These are phyloP conservation scores for Chrysocyon brachyurus DNA, from an alignment of 2,797 vertebrate species.

Conservation along the genomic window DNA sequence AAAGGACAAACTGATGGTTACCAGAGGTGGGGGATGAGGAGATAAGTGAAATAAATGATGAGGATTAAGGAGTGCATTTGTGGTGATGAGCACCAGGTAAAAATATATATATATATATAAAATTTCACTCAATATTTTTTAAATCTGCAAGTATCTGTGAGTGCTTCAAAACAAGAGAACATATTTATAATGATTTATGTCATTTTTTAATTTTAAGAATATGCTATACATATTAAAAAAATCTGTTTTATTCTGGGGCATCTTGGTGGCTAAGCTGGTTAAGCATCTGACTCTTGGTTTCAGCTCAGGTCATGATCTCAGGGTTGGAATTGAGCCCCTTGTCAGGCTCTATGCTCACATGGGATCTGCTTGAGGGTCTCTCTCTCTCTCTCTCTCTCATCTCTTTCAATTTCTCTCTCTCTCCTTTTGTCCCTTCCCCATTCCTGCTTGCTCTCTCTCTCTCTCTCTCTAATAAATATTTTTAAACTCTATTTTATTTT, in stretches of 20 bases:
- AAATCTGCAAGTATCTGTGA: background rate
- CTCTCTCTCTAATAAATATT: too few species aligned
- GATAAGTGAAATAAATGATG: background rate
- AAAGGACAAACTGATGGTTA: background rate
- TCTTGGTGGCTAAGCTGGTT: too few species aligned
- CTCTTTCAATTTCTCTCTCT: too few species aligned
- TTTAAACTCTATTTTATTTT: background rate
- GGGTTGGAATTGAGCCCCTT: too few species aligned
- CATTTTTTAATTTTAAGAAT: conserved; percentile 8
- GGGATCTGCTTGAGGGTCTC: too few species aligned
- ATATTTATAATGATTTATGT: background rate
- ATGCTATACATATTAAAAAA: background rate
- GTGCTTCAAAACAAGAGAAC: background rate
- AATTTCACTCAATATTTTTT: background rate
- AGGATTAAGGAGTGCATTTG: background rate
- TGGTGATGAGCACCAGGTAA: background rate
- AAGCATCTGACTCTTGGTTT: too few species aligned
- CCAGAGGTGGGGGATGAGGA: background rate
- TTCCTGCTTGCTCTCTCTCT: too few species aligned
- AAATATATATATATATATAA: background rate
- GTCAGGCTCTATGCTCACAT: too few species aligned
- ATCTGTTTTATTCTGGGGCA: background rate
- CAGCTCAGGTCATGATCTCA: too few species aligned
- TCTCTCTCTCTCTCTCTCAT: too few species aligned
- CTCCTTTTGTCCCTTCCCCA: too few species aligned